Base-by-base conservation (phyloP, 2,797 vertebrate genomes). In the Sebastes minor region DNA sequence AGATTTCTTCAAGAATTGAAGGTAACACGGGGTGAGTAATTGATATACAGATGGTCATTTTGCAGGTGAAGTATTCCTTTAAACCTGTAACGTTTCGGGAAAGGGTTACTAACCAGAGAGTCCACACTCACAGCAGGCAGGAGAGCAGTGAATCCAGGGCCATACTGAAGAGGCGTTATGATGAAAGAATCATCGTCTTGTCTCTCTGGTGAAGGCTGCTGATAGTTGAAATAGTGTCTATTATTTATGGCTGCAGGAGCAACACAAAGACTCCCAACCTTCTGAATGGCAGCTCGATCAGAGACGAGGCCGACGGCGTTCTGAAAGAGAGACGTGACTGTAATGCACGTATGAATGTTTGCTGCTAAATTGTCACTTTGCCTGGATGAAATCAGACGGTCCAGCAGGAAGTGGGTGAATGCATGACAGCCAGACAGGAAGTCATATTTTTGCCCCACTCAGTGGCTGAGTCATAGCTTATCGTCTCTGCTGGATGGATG, bases 391-490 rank as follows among this genome's bases (percentile, higher is more conserved):
- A 57, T 56, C 70, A 22, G 23, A 8, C 38, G 20, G 53, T 71
- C 38, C 79, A 65, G 81, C 69, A 68, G 74, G 86, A 81, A 86
- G 84, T 60, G 30, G 22, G 22, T 52, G 75, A 76, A 72, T 6
- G 77, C 69, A 35, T 75, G 71, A 62, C 70, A 76, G 74, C 32
- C 22, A 64, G 77, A 71, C 62, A 81, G 78, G 71, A 86, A 76
- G 81, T 86, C 30, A 16, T 49, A 68, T 90, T 78, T 78, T 63
- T 77, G 46, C 72, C 2, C 38, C 1, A 5, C 64, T 81, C 62
- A 14, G 18, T 18, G n/a, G 76, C 60, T 84, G 82, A 91, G 73
- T 86, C 88, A 86, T 27, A 59, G 71, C 59, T 69, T 4, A 0
- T 42, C 4, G 49, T 52, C 68, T 83, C 76, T 76, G 77, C 56